Conservation (phyloP, 1,140 invertebrate genomes). For the Lordiphosa mommai region DNA sequence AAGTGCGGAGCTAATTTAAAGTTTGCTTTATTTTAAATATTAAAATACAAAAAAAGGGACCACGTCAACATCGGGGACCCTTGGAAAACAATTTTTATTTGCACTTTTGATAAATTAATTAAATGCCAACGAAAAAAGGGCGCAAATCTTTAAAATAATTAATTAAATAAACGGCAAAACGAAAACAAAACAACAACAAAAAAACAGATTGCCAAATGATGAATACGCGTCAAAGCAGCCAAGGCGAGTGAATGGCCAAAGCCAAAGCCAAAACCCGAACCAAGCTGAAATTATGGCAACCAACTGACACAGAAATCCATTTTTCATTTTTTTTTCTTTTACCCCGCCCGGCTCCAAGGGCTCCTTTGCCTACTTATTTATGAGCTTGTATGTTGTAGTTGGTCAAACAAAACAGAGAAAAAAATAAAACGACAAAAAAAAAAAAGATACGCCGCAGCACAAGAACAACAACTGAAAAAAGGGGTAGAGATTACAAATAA, state of each 20-base stretch:
- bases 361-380: conserved; percentile 73
- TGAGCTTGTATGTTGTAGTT: conserved; percentile 72
- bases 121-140: conserved; percentile 56
- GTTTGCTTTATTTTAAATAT: conserved; percentile 64
- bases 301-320: conserved; percentile 77
- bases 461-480: conserved; percentile 36
- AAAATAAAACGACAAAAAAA: conserved; percentile 5
- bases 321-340: conserved; percentile 59
- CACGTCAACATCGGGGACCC: conserved; percentile 7
- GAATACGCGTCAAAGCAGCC: conserved; percentile 65
- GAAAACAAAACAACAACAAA: conserved; percentile 9
- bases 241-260: conserved; percentile 24
- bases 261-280: conserved; percentile 33
- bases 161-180: conserved; percentile 69
- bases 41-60: conserved; percentile 21
- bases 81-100: conserved; percentile 62
- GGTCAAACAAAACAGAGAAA: conserved; percentile 50
- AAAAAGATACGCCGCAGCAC: background rate
- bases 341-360: background rate
- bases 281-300: conserved; percentile 70
- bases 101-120: conserved; percentile 77
- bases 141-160: conserved; percentile 74
- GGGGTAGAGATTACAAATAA: conserved; percentile 72
- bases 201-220: conserved; percentile 68
- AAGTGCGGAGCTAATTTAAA: conserved; percentile 60